A percentile compares a stretch with the other conserved stretches of the same genome.
Evolutionary conservation across 2,888 invertebrate genomes (phyloP).

Genomic region (Drosophila conformis): DNA sequence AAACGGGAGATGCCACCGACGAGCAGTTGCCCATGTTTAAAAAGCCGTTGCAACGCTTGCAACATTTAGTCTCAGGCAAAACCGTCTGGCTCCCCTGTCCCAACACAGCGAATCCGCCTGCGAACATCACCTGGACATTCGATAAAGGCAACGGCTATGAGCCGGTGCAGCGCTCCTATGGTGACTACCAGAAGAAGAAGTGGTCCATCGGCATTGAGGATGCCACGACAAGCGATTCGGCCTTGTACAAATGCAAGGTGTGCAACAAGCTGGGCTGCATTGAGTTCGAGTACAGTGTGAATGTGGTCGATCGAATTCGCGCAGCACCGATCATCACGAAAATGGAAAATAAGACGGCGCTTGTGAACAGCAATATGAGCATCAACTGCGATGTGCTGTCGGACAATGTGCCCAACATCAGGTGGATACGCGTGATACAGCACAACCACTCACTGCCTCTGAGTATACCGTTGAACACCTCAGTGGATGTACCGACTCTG

Average conservation of each 20-base stretch:
- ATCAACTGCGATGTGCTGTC: conserved; percentile 93
- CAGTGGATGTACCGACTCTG: conserved; percentile 86
- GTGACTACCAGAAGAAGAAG: conserved; percentile 85
- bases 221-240: conserved; percentile 92
- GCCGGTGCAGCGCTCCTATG: conserved; percentile 88
- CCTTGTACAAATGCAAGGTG: conserved; percentile 94
- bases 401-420: conserved; percentile 92
- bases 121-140: conserved; percentile 94
- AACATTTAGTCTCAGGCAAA: conserved; percentile 89
- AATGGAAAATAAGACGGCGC: conserved; percentile 92
- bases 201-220: conserved; percentile 90
- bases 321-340: conserved; percentile 94
- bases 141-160: conserved; percentile 86
- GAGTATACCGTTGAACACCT: conserved; percentile 51
- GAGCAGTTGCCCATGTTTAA: conserved; percentile 41
- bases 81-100: conserved; percentile 88
- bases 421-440: conserved; percentile 88
- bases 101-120: conserved; percentile 89
- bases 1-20: conserved; percentile 16
- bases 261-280: conserved; percentile 93
- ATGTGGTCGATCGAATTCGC: conserved; percentile 92
- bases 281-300: conserved; percentile 89
- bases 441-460: conserved; percentile 51
- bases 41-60: conserved; percentile 2
- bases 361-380: conserved; percentile 89